These are phyloP conservation scores for Hemiprocne comata DNA, from an alignment of 2,113 vertebrate genomes.

Conservation along the genomic window DNA sequence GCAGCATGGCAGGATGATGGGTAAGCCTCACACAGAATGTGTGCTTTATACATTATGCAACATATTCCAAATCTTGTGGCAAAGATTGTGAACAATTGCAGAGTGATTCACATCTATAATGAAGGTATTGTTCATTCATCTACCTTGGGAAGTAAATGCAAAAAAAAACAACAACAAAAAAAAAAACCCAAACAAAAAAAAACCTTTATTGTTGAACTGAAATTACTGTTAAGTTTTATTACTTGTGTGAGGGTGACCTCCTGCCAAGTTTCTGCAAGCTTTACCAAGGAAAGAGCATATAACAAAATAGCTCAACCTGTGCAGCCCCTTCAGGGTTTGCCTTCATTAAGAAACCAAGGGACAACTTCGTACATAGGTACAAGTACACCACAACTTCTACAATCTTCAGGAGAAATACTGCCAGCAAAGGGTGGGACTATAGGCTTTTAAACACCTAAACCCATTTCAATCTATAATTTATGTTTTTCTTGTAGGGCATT, in stretches of 20 bases:
- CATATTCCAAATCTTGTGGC: background rate
- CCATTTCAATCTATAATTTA: background rate
- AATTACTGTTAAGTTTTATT: background rate
- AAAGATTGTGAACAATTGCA: background rate
- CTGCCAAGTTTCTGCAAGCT: background rate
- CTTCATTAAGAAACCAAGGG: background rate
- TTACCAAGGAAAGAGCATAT: background rate
- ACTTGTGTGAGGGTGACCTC: background rate
- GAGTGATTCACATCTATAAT: background rate
- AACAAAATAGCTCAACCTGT: background rate
- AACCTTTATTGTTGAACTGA: background rate
- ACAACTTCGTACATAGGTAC: background rate
- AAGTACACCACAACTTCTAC: rapidly evolving
- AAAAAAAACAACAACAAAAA: background rate
- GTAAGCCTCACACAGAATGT: constrained; percentile 76
- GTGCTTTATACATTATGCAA: constrained; percentile 3
- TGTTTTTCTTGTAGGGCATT: background rate
- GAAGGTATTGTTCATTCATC: background rate
- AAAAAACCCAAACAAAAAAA: background rate
- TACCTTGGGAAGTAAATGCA: background rate
- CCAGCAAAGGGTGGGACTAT: background rate
- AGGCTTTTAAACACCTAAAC: background rate
- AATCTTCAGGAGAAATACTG: background rate
- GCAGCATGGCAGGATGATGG: constrained; percentile 86
- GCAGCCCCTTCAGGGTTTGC: background rate